These are phyloP conservation scores for Cantharis nigra DNA, from an alignment of 2,888 invertebrate species.

Conservation along the genomic window DNA sequence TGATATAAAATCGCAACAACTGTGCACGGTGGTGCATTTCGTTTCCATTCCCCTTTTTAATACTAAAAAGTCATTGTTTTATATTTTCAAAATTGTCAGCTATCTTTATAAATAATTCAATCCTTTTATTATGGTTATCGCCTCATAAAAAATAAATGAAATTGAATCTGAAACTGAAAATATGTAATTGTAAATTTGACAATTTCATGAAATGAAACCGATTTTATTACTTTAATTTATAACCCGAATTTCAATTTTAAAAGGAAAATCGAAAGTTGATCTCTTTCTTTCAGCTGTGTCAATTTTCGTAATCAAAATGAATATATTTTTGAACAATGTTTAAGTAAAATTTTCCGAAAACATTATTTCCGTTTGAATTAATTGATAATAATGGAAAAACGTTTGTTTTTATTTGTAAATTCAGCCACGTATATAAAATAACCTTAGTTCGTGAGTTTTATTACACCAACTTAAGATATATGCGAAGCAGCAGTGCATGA, in stretches of 20 bases:
- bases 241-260: not conserved
- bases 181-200: not conserved
- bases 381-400: not conserved
- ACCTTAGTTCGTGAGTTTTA: constrained; percentile 5
- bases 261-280: not conserved
- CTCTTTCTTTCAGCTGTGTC: not conserved
- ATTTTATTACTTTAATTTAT: not conserved
- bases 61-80: not conserved
- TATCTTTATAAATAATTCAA: not conserved
- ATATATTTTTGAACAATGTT: not conserved
- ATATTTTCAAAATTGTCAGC: not conserved
- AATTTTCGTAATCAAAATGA: not conserved
- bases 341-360: not conserved
- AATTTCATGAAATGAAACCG: not conserved
- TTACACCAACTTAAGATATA: constrained; percentile 15
- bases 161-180: not conserved
- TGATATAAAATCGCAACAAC: not conserved
- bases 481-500: constrained; percentile 14
- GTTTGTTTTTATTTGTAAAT: not conserved
- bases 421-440: not conserved
- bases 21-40: not conserved
- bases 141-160: not conserved
- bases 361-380: not conserved
- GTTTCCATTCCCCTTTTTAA: not conserved
- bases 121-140: not conserved